Conservation (phyloP, 2,113 vertebrate genomes). For the Climacteris rufus region DNA sequence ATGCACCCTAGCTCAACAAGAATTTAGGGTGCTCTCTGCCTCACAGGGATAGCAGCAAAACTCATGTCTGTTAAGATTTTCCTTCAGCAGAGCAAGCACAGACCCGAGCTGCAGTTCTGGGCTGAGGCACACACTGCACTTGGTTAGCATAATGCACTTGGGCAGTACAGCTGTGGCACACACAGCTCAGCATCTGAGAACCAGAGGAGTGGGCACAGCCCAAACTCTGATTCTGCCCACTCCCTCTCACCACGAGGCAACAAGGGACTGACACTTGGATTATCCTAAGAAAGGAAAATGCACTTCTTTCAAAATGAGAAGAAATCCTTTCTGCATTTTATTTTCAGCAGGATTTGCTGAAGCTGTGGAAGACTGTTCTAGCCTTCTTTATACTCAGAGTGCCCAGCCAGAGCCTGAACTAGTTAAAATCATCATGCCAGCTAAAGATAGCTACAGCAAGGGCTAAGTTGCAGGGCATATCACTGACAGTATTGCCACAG, state of each 20-base stretch:
- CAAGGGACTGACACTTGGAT: not conserved
- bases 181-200: not conserved
- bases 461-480: not conserved
- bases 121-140: accelerated
- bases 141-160: too few species aligned
- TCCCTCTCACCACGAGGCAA: not conserved
- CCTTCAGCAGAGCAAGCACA: not conserved
- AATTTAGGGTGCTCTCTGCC: not conserved
- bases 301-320: not conserved
- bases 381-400: not conserved
- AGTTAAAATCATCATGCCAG: not conserved
- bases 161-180: not conserved
- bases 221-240: not conserved
- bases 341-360: not conserved
- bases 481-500: not conserved
- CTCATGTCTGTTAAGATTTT: not conserved
- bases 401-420: not conserved
- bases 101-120: not conserved
- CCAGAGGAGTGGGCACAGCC: not conserved
- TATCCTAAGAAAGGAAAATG: not conserved
- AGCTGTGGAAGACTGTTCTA: not conserved
- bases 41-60: not conserved
- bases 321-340: not conserved
- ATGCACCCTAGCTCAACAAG: not conserved
- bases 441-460: not conserved